Evolutionary conservation across 2,888 invertebrate species (phyloP).

Genomic region (Melieria picta): DNA sequence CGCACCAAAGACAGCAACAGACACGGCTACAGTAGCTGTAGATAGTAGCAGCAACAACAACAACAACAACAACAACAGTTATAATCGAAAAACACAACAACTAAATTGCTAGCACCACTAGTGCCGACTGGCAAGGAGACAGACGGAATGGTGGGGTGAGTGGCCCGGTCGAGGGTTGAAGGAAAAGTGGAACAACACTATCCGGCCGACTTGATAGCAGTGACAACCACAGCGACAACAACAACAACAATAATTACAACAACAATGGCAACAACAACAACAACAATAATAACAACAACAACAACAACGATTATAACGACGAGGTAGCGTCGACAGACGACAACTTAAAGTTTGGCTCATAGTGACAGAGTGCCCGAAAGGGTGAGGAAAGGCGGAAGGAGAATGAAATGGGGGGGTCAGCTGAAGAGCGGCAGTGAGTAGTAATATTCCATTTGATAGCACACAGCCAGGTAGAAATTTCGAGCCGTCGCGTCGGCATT

Average conservation of each 20-base stretch:
- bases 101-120: neutral
- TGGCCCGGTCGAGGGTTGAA: neutral
- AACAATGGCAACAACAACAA: conserved; percentile 12
- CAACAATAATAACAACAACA: conserved; percentile 12
- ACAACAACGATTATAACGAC: conserved; percentile 1
- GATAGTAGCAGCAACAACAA: neutral
- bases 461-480: neutral
- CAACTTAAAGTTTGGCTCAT: too few relatives aligned
- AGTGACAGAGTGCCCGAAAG: neutral
- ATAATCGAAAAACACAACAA: too few relatives aligned
- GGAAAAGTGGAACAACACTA: neutral
- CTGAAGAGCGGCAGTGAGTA: neutral
- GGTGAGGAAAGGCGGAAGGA: neutral
- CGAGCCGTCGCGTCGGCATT: neutral
- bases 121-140: neutral
- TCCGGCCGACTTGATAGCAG: too few relatives aligned
- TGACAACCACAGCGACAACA: neutral
- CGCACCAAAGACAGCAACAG: too few relatives aligned
- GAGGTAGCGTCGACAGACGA: too few relatives aligned
- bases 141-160: too few relatives aligned
- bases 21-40: too few relatives aligned
- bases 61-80: neutral
- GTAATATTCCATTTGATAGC: too few relatives aligned
- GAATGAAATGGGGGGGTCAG: conserved; percentile 1
- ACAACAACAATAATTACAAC: conserved; percentile 15